Base-by-base conservation (phyloP, 2,797 vertebrate genomes). In the Knipowitschia caucasica region DNA sequence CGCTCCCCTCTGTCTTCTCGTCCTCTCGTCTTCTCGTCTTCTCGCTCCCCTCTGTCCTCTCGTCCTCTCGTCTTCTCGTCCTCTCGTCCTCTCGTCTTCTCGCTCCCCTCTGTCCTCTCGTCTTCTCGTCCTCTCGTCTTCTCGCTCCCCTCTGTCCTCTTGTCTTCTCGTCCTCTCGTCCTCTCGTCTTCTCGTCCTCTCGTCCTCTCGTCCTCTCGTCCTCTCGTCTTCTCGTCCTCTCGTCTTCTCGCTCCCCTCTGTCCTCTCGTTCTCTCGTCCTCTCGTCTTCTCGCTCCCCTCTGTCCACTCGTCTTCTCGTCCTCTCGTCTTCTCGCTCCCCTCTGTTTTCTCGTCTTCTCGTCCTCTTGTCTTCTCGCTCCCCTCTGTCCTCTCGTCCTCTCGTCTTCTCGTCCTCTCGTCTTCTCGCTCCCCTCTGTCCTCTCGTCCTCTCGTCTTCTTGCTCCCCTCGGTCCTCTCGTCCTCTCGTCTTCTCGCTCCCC, bases 391-490 rank as follows among this genome's bases (percentile, higher is more conserved):
- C n/a, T n/a, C n/a, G n/a, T n/a, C n/a, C n/a, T n/a, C n/a, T n/a
- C n/a, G n/a, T n/a, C n/a, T n/a, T n/a, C 34, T 53, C 14, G 4
- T 26, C 53, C 50, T 30, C 64, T 39, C 36, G 20, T 39, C 18
- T 5, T 39, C 36, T 20, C 36, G 5, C 21, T 56, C 59, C 59
- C 57, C n/a, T n/a, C n/a, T n/a, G n/a, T n/a, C n/a, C n/a, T n/a
- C 34, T 53, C 14, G 4, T 26, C 53, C 50, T 30, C 64, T 39
- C 36, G 20, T 39, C 18, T 5, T 39, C 36, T 20, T 18, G 5
- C 21, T 56, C 59, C 59, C 57, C n/a, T n/a, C n/a, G n/a, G n/a
- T n/a, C n/a, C n/a, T n/a, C 34, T 53, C 14, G 4, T 26, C 53
- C 50, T 30, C 64, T 39, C 36, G 20, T 39, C 18, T 5, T 39